These are phyloP conservation scores for Andricus curvator DNA, from an alignment of 2,888 invertebrate species.

Conservation along the genomic window DNA sequence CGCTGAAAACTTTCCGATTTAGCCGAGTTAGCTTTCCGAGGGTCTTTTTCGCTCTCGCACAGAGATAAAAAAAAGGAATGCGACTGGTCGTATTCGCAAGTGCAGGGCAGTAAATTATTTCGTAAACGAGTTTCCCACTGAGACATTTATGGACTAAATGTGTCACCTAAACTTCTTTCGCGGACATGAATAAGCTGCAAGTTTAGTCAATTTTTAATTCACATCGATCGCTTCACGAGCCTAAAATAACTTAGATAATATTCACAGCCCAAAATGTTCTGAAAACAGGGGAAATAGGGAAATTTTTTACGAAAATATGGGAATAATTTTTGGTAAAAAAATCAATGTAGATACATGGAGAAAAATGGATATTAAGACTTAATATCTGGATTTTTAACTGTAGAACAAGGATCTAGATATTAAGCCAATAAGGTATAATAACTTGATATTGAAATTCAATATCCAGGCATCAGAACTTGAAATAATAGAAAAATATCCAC, in stretches of 20 bases:
- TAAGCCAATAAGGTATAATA: no score
- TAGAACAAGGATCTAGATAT: no score
- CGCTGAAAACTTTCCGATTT: slow-evolving; percentile 53
- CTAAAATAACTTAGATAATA: not conserved
- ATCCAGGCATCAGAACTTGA: no score
- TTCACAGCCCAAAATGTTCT: no score
- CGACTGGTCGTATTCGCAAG: slow-evolving; percentile 11
- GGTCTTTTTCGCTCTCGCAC: not conserved
- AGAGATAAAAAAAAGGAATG: not conserved
- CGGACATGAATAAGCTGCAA: not conserved
- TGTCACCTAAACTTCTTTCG: slow-evolving; percentile 12
- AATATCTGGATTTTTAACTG: no score
- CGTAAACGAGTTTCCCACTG: slow-evolving; percentile 27
- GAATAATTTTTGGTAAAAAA: no score
- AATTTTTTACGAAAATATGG: no score
- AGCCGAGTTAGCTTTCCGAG: slow-evolving; percentile 43
- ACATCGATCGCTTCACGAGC: not conserved
- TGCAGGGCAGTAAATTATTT: slow-evolving; percentile 35
- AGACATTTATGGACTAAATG: slow-evolving; percentile 23
- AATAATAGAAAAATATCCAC: no score
- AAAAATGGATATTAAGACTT: no score
- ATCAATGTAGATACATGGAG: no score
- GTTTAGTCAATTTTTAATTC: not conserved
- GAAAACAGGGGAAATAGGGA: no score
- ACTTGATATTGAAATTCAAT: no score